phyloP scores from a whole-genome alignment of 2,113 vertebrate species.

The Bettongia penicillata region DNA sequence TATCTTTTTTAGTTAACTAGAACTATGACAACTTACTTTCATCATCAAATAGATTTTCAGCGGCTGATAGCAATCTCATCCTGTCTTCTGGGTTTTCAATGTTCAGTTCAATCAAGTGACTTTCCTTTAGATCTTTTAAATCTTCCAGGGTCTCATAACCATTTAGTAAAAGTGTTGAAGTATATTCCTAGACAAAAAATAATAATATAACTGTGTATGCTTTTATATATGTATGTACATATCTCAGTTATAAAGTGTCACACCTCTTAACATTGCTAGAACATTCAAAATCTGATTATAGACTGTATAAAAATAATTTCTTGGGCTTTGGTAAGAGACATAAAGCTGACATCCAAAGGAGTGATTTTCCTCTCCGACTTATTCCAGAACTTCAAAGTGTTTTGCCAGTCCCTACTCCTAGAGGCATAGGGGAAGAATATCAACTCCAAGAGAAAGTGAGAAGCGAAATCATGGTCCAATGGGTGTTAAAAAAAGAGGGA shows the following conservation, averaged over 20 bases:
- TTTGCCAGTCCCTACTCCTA: not conserved
- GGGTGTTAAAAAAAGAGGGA: not conserved
- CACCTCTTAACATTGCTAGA: not conserved
- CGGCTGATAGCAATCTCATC: slow-evolving; percentile 88
- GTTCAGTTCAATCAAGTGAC: slow-evolving; percentile 95
- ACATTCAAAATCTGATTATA: not conserved
- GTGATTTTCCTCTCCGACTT: not conserved
- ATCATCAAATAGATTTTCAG: slow-evolving; percentile 88
- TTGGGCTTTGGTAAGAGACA: not conserved
- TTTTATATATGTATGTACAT: not conserved
- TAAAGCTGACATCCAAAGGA: not conserved
- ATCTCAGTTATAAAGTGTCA: not conserved
- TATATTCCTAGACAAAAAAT: slow-evolving; percentile 88
- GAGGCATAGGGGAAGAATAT: not conserved
- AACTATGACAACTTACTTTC: slow-evolving; percentile 86
- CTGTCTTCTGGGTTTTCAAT: slow-evolving; percentile 92
- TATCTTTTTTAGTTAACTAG: not conserved
- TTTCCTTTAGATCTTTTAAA: slow-evolving; percentile 93
- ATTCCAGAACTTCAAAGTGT: not conserved
- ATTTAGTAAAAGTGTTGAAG: slow-evolving; percentile 93
- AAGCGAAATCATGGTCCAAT: not conserved
- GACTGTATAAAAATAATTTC: not conserved
- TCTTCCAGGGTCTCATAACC: slow-evolving; percentile 97
- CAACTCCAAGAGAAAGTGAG: not conserved
- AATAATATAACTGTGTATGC: not conserved